These are phyloP conservation scores for Intellagama lesueurii DNA, from an alignment of 2,797 vertebrate genomes.

Conservation along the genomic window DNA sequence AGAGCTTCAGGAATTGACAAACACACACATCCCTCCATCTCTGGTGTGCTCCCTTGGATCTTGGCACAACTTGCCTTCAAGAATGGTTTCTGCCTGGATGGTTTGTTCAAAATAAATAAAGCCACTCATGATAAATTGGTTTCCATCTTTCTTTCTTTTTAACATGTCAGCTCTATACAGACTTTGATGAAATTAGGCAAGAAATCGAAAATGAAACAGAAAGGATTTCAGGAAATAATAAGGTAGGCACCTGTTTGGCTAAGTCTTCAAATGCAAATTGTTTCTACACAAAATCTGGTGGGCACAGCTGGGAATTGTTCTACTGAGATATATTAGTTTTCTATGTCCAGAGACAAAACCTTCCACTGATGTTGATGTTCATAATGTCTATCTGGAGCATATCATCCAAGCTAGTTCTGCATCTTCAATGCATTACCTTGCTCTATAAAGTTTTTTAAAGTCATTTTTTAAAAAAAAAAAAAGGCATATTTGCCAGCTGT, in stretches of 20 bases:
- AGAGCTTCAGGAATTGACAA: background rate
- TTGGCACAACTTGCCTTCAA: background rate
- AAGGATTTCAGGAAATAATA: constrained; percentile 95
- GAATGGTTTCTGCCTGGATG: background rate
- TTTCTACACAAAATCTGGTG: background rate
- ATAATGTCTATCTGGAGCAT: background rate
- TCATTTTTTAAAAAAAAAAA: background rate
- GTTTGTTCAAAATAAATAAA: background rate
- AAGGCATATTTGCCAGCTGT: background rate
- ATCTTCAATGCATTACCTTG: background rate
- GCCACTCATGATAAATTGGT: background rate
- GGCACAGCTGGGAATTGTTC: background rate
- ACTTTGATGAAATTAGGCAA: constrained; percentile 98
- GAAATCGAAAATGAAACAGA: constrained; percentile 98
- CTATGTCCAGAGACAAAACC: background rate
- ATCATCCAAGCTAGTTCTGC: background rate
- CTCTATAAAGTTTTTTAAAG: background rate
- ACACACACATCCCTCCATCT: background rate
- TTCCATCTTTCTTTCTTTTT: constrained; percentile 35
- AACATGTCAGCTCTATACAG: constrained; percentile 88
- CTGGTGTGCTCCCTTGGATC: background rate
- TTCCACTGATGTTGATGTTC: background rate
- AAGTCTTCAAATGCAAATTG: background rate
- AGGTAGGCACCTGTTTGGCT: constrained; percentile 79
- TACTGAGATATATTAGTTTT: background rate